Evolutionary conservation across 2,113 vertebrate species (phyloP), one percentile per base, ranked within the genome.

Genomic region (Salminus brasiliensis): DNA sequence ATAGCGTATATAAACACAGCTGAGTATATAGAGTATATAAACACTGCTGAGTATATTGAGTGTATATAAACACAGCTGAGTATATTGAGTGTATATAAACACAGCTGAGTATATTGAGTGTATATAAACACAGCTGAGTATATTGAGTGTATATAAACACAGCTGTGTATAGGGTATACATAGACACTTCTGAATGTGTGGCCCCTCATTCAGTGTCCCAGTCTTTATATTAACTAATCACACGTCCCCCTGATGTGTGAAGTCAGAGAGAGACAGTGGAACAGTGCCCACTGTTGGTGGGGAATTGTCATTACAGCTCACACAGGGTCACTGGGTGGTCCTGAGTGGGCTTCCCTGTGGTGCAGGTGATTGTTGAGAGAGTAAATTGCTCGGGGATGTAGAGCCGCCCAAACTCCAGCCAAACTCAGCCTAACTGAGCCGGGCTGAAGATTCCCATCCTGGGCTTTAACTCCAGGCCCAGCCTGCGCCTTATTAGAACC

Each of bases 401-500:
- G 52, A 81, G 47, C 77, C 65, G 80, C 72, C 57, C 67, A 78
- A 76, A 59, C 72, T 84, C 80, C 76, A 80, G 89, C 89, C 83
- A 78, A 87, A 30, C 32, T 9, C 52, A 25, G 36, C n/a, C n/a
- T n/a, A n/a, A n/a, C n/a, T n/a, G n/a, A 30, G 30, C 65, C 13
- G 41, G 36, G 65, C 32, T 18, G 65, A 77, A 39, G n/a, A 18
- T 72, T 53, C 57, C 76, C 29, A 9, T 63, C 29, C 29, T 4
- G 66, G 41, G 25, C 67, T 47, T 55, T 49, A 32, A 49, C 2
- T 71, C 49, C 47, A 10, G 49, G 34, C 59, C 63, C n/a, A n/a
- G 52, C 25, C 52, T 60, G 76, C 18, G 88, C 88, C 88, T 93
- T 91, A 94, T 94, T 93, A 90, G 89, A 93, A 91, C 88, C 93